Conservation (phyloP, 1,140 invertebrate species). For the Cecropterus lyciades region DNA sequence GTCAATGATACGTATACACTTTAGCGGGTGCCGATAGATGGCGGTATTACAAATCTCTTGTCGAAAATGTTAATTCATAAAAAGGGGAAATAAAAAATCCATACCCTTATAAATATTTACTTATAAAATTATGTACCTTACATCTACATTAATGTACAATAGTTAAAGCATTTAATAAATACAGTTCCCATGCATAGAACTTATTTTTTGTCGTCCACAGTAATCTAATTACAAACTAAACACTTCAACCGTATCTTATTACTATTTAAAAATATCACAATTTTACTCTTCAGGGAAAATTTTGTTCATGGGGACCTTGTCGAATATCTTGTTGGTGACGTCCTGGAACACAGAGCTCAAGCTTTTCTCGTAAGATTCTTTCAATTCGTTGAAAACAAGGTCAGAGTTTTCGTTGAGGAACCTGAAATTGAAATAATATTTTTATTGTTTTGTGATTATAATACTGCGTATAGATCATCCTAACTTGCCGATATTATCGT, state of each 20-base stretch:
- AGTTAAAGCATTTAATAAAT: conserved; percentile 65
- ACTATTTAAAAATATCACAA: conserved; percentile 19
- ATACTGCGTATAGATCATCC: too few relatives aligned
- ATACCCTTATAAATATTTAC: conserved; percentile 30
- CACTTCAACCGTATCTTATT: conserved; percentile 11
- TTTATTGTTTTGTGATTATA: too few relatives aligned
- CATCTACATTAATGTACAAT: conserved; percentile 38
- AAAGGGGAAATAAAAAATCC: conserved; percentile 32
- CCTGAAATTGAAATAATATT: conserved; percentile 37
- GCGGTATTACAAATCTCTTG: conserved; percentile 5
- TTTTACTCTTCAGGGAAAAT: conserved; percentile 84
- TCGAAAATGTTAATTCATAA: too few relatives aligned
- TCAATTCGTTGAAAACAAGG: conserved; percentile 87
- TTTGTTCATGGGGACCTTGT: conserved; percentile 86
- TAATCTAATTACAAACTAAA: conserved; percentile 35
- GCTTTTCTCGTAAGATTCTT: conserved; percentile 86
- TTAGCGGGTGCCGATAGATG: conserved; percentile 28
- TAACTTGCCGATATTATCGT: too few relatives aligned
- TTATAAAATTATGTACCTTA: conserved; percentile 22
- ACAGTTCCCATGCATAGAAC: conserved; percentile 38
- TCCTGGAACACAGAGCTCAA: conserved; percentile 86
- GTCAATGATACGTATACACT: conserved; percentile 1
- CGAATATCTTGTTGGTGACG: conserved; percentile 86
- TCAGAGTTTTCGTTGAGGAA: conserved; percentile 89
- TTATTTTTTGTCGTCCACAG: conserved; percentile 31